These are phyloP conservation scores for Tenthredo amoena DNA, from an alignment of 2,888 invertebrate genomes.

Conservation along the genomic window DNA sequence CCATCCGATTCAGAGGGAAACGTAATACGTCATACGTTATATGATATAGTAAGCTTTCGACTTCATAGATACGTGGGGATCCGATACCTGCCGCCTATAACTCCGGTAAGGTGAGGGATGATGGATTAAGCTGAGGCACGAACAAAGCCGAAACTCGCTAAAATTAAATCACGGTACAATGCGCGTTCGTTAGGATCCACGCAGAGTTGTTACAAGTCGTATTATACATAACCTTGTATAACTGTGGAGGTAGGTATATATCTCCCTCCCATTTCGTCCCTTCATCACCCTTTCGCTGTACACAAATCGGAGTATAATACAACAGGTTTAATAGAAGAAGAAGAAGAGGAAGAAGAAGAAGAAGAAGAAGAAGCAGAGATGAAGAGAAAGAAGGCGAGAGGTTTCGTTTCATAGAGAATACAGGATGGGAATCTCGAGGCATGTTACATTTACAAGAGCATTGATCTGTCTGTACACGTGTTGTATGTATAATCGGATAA, in stretches of 20 bases:
- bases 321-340: constrained; percentile 13
- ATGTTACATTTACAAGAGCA: neutral
- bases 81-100: constrained; percentile 4
- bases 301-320: constrained; percentile 5
- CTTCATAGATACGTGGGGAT: neutral
- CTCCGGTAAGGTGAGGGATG: neutral
- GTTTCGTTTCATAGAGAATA: neutral
- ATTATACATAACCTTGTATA: neutral
- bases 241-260: neutral
- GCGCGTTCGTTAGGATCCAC: constrained; percentile 24
- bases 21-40: neutral
- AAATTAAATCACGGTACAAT: constrained; percentile 30
- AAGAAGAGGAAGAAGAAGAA: neutral
- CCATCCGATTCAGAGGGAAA: neutral
- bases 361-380: neutral
- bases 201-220: constrained; percentile 8
- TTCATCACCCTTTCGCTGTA: neutral
- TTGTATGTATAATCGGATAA: constrained; percentile 14
- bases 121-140: constrained; percentile 13
- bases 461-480: no score
- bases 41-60: neutral
- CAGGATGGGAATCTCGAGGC: neutral
- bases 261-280: neutral
- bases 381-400: neutral
- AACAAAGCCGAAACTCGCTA: constrained; percentile 10